Evolutionary conservation across 2,797 vertebrate genomes (phyloP), one percentile per base, ranked within the genome.

Genomic region (Benthosema pterotum): DNA sequence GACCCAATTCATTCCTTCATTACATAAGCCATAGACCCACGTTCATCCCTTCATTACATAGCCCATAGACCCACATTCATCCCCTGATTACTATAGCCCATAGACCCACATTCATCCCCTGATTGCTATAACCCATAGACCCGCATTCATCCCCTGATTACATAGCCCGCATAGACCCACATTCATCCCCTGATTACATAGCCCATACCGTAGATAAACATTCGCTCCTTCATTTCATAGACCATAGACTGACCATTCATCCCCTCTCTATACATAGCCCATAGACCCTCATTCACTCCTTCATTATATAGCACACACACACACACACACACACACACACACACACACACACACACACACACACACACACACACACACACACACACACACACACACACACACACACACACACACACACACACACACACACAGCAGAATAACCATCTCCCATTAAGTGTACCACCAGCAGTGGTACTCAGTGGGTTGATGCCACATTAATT

Each of bases 401-500:
- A 19, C 42, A 52, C 28, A n/a, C 32, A 28, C 48, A 25, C 25
- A 54, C 11, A 14, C 12, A 46, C 48, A 42, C 16, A 28, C 47
- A 48, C 47, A 43, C 19, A 47, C 19, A 42, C 63, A 55, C 81
- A 80, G 90, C 80, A 83, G 79, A 76, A 72, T 88, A 89, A 85
- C 79, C 84, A 86, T 86, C 88, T 74, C 78, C 84, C 87, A 80
- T 86, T 81, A 83, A 85, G 86, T 90, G 90, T 83, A 84, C 89
- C 82, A 80, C 74, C 76, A 85, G 70, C 79, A 77, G 80, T 69
- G 14, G 6, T 60, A 70, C 67, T 85, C 86, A 72, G 87, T 92
- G 78, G 78, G 88, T 92, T 88, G 90, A 91, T 94, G 94, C 91
- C 92, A 93, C 90, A 90, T 90, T 92, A 95, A 96, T 96, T 95